Conservation (phyloP, 2,888 invertebrate species). For the Athetis lepigone region DNA sequence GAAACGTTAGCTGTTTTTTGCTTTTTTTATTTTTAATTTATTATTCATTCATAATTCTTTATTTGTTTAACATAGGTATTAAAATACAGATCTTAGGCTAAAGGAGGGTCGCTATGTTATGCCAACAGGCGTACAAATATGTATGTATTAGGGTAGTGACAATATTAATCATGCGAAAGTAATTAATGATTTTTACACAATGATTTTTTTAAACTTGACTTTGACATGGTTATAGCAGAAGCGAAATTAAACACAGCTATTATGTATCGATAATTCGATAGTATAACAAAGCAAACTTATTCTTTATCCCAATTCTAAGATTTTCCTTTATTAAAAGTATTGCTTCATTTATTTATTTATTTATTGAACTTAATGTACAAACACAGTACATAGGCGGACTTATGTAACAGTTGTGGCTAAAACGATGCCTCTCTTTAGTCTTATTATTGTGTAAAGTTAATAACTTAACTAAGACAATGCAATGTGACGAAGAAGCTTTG, state of each 20-base stretch:
- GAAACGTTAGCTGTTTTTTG: neutral
- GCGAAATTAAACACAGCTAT: neutral
- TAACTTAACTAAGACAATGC: constrained; percentile 11
- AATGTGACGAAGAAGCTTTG: constrained; percentile 20
- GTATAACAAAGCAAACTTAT: neutral
- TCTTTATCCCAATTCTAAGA: neutral
- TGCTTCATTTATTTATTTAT: neutral
- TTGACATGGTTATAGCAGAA: neutral
- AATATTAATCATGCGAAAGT: too few species aligned
- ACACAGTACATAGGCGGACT: too few species aligned
- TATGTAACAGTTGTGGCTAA: neutral
- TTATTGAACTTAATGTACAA: too few species aligned
- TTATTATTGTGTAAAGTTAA: neutral
- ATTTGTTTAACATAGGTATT: too few species aligned
- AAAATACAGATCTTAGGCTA: too few species aligned
- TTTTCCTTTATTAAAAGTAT: neutral
- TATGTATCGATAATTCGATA: neutral
- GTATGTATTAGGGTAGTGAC: too few species aligned
- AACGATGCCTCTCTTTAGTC: neutral
- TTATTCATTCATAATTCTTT: too few species aligned
- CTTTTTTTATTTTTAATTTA: constrained; percentile 14
- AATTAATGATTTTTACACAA: too few species aligned
- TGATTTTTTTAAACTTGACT: too few species aligned
- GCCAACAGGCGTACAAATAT: too few species aligned
- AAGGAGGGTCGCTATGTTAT: too few species aligned